These are phyloP conservation scores for Lysandra coridon DNA, from an alignment of 2,888 invertebrate species.

Conservation along the genomic window DNA sequence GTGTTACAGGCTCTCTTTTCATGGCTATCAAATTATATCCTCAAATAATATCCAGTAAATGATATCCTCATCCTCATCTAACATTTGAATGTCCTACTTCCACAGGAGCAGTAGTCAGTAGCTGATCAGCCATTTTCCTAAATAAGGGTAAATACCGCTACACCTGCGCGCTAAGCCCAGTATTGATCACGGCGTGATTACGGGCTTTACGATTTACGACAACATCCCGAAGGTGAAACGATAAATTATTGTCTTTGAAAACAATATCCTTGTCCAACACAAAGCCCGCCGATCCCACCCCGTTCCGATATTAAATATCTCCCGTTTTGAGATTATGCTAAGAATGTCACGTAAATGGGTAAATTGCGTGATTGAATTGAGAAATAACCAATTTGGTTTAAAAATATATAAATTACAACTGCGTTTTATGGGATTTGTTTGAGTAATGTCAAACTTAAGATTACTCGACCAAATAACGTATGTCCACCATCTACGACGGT, in stretches of 20 bases:
- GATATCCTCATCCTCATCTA: background rate
- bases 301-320: slow-evolving; percentile 4
- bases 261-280: slow-evolving; percentile 18
- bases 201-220: background rate
- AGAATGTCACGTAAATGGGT: background rate
- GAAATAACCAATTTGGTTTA: background rate
- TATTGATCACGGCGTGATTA: slow-evolving; percentile 15
- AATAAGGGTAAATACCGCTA: background rate
- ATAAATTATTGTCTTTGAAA: slow-evolving; percentile 22
- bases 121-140: background rate
- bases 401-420: too few relatives aligned
- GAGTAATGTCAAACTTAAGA: too few relatives aligned
- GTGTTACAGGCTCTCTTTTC: too few relatives aligned
- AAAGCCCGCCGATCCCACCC: slow-evolving; percentile 1
- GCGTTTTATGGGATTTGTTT: too few relatives aligned
- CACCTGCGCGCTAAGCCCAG: background rate
- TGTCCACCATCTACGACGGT: too few relatives aligned
- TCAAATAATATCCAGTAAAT: too few relatives aligned
- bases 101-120: too few relatives aligned
- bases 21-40: too few relatives aligned
- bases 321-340: background rate
- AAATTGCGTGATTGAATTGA: background rate
- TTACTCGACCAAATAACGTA: too few relatives aligned
- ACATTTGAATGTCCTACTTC: background rate
- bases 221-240: background rate